A percentile compares a stretch with the other conserved stretches of the same genome.
These are phyloP conservation scores for Triops longicaudatus DNA, from an alignment of 1,140 invertebrate species.

Conservation along the genomic window DNA sequence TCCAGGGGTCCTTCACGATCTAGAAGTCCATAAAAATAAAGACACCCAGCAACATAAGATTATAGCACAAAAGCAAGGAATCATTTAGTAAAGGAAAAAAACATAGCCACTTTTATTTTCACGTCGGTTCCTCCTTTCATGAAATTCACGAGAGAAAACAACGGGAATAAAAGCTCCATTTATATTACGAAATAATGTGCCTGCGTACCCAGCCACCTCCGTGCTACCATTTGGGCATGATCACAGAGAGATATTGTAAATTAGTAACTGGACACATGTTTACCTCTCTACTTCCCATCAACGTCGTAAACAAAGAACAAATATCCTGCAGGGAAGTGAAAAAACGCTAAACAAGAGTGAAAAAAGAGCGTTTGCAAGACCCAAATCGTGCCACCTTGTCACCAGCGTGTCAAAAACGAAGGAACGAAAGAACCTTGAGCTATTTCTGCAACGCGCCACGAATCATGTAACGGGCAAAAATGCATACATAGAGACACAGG, in stretches of 20 bases:
- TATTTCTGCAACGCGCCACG: not conserved
- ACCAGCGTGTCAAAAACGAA: not conserved
- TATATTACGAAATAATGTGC: not conserved
- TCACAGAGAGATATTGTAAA: not conserved
- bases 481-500: too few species aligned
- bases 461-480: too few species aligned
- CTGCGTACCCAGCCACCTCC: not conserved
- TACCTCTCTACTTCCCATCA: not conserved
- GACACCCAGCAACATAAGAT: not conserved
- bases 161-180: too few species aligned
- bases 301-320: not conserved
- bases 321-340: not conserved
- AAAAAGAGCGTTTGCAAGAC: too few species aligned
- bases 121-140: not conserved
- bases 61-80: not conserved
- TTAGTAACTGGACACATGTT: not conserved
- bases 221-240: not conserved
- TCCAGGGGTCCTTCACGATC: conserved; percentile 5
- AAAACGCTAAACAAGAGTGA: too few species aligned
- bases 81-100: not conserved
- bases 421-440: not conserved
- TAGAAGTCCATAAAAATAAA: not conserved
- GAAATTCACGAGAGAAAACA: too few species aligned
- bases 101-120: not conserved
- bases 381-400: too few species aligned